phyloP scores from a whole-genome alignment of 2,888 invertebrate species.

The Orchestes rusci region DNA sequence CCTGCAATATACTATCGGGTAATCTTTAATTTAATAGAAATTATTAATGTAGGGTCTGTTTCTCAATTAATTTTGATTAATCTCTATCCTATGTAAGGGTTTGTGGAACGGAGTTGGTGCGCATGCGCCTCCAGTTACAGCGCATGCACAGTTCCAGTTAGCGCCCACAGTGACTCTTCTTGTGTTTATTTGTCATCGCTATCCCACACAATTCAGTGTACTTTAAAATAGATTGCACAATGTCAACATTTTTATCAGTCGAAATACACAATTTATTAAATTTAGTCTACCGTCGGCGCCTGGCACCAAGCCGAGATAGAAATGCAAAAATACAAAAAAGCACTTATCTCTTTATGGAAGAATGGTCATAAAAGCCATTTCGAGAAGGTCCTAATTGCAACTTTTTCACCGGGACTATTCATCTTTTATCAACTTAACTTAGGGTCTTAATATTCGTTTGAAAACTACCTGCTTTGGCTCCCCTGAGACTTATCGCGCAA shows the following conservation, averaged over 20 bases:
- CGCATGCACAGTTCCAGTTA: too few species aligned
- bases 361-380: slow-evolving; percentile 37
- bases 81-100: too few species aligned
- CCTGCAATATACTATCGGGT: background rate
- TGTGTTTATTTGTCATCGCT: too few species aligned
- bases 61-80: too few species aligned
- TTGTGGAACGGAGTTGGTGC: too few species aligned
- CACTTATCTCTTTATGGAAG: slow-evolving; percentile 40
- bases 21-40: background rate
- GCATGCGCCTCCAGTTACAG: too few species aligned
- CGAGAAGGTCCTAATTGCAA: slow-evolving; percentile 41
- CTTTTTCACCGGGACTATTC: slow-evolving; percentile 35
- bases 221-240: background rate
- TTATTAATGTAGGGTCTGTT: background rate
- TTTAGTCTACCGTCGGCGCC: background rate
- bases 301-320: slow-evolving; percentile 6
- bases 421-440: slow-evolving; percentile 41
- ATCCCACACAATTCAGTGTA: too few species aligned
- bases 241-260: too few species aligned
- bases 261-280: too few species aligned
- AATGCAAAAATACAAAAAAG: slow-evolving; percentile 30
- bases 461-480: slow-evolving; percentile 42
- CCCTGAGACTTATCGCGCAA: slow-evolving; percentile 24
- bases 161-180: too few species aligned
- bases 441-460: slow-evolving; percentile 37